Conservation (phyloP, 2,797 vertebrate genomes). For the Lagorchestes hirsutus region DNA sequence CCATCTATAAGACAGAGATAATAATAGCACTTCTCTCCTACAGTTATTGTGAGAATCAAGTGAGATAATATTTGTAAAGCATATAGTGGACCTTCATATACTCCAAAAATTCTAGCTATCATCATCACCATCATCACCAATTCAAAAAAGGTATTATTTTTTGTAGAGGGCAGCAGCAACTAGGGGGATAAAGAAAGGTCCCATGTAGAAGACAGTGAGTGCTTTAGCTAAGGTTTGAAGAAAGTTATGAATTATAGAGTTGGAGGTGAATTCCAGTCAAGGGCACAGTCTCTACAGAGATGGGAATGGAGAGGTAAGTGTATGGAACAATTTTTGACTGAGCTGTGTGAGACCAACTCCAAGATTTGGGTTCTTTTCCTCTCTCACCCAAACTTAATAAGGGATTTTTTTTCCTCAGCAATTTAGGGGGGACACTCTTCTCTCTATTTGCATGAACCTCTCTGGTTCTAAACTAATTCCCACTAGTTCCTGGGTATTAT, state of each 20-base stretch:
- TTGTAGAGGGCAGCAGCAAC: not conserved
- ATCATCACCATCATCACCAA: not conserved
- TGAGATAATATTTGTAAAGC: not conserved
- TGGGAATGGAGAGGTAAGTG: too few relatives aligned
- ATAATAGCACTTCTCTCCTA: not conserved
- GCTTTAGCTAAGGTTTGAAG: not conserved
- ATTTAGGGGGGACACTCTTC: too few relatives aligned
- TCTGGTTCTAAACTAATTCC: not conserved
- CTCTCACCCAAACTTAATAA: too few relatives aligned
- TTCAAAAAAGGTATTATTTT: not conserved
- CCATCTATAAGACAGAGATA: not conserved
- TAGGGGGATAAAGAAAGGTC: not conserved
- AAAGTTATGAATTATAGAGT: too few relatives aligned
- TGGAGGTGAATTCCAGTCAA: too few relatives aligned
- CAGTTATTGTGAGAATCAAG: not conserved
- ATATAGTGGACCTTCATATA: not conserved
- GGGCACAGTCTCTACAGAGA: too few relatives aligned
- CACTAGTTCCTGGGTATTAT: not conserved
- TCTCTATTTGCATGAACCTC: not conserved
- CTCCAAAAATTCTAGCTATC: not conserved
- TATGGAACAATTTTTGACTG: too few relatives aligned
- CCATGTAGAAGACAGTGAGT: not conserved
- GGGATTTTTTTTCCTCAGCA: too few relatives aligned
- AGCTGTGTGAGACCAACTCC: too few relatives aligned
- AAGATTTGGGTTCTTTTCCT: too few relatives aligned